Percentiles rank a stretch among this genome's conserved stretches.
These are phyloP conservation scores for Oreotragus oreotragus DNA, from an alignment of 2,113 vertebrate species.

Conservation along the genomic window DNA sequence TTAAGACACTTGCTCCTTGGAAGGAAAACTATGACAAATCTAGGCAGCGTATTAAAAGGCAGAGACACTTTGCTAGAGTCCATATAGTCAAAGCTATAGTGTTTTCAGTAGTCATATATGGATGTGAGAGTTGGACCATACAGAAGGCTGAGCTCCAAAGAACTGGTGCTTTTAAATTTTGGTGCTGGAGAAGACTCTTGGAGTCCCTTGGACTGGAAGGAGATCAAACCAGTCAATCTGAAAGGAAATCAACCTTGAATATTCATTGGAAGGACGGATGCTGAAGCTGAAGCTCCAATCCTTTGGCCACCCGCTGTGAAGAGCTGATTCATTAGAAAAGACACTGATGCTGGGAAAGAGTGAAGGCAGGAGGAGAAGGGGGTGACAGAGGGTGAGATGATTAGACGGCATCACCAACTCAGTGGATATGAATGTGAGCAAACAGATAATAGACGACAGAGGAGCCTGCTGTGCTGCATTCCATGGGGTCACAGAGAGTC, in stretches of 20 bases:
- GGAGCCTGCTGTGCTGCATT: background rate
- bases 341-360: background rate
- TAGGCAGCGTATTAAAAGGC: background rate
- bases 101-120: background rate
- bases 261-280: background rate
- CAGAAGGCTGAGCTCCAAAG: background rate
- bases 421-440: background rate
- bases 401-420: background rate
- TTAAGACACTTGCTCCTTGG: background rate
- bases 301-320: background rate
- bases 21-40: background rate
- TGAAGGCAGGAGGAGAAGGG: background rate
- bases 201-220: background rate
- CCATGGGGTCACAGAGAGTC: background rate
- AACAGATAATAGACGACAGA: background rate
- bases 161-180: background rate
- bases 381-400: background rate
- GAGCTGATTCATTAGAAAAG: background rate
- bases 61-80: background rate
- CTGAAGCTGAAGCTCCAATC: background rate
- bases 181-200: background rate
- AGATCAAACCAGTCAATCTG: background rate
- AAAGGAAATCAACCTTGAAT: background rate
- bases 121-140: background rate
- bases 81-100: background rate